Conservation (phyloP, 2,113 vertebrate species). For the Cathartes aura region DNA sequence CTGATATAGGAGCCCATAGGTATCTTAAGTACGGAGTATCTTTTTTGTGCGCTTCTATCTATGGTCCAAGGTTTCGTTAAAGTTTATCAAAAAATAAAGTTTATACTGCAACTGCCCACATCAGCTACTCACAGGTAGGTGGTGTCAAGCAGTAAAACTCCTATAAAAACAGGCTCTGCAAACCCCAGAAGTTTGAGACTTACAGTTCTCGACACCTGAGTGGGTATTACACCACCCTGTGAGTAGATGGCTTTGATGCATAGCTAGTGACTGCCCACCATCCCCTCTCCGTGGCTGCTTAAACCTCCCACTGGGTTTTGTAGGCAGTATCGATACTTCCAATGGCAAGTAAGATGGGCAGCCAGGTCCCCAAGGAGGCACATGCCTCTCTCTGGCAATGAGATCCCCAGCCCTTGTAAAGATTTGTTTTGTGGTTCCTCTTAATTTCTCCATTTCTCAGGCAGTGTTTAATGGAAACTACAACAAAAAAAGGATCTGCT, state of each 20-base stretch:
- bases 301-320: background rate
- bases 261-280: background rate
- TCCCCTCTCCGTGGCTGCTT: background rate
- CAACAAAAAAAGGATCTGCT: conserved; percentile 26
- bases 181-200: background rate
- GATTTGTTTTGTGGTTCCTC: background rate
- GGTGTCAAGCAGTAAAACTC: background rate
- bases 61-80: background rate
- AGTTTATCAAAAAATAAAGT: background rate
- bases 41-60: background rate
- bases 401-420: background rate
- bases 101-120: background rate
- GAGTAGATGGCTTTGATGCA: background rate
- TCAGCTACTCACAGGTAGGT: background rate
- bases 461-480: conserved; percentile 23
- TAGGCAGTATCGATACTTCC: background rate
- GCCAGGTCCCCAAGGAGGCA: background rate
- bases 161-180: background rate
- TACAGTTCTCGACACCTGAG: background rate
- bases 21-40: no score
- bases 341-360: background rate
- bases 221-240: background rate
- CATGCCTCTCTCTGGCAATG: rapidly evolving
- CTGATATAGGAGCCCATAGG: background rate
- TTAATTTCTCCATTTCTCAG: background rate